These are phyloP conservation scores for Oncopodura yosiiana DNA, from an alignment of 1,140 invertebrate genomes.

Conservation along the genomic window DNA sequence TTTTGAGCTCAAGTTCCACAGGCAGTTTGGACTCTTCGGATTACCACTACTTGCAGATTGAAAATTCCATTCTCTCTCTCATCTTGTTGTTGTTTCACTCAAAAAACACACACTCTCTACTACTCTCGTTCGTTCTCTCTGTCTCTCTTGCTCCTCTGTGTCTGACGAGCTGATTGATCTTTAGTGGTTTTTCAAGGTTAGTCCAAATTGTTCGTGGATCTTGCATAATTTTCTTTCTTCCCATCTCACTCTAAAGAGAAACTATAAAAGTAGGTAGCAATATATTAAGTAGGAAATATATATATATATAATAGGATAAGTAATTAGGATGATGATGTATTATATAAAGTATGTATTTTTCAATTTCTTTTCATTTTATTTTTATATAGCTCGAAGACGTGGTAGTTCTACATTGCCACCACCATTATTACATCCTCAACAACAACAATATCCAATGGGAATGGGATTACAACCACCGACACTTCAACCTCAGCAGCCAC, in stretches of 20 bases:
- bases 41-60: constrained; percentile 10
- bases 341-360: constrained; percentile 15
- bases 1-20: constrained; percentile 20
- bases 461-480: constrained; percentile 26
- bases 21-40: constrained; percentile 35
- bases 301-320: not conserved
- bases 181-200: constrained; percentile 26
- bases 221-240: constrained; percentile 13
- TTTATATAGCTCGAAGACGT: constrained; percentile 21
- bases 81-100: constrained; percentile 5
- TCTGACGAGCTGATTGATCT: constrained; percentile 13
- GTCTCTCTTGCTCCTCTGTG: constrained; percentile 14
- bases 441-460: constrained; percentile 5
- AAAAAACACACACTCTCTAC: constrained; percentile 1
- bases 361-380: constrained; percentile 16
- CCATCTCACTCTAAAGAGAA: too few species aligned
- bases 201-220: constrained; percentile 35
- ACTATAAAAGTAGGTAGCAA: too few species aligned
- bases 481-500: constrained; percentile 38
- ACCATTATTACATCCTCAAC: constrained; percentile 32
- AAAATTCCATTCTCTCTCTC: constrained; percentile 3
- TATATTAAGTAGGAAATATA: too few species aligned
- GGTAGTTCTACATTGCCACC: constrained; percentile 27
- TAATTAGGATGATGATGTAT: constrained; percentile 10
- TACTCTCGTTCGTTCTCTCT: constrained; percentile 9